Percentiles rank a stretch among this genome's conserved stretches.
Evolutionary conservation across 2,888 invertebrate genomes (phyloP).

Genomic region (Epinotia brunnichana): DNA sequence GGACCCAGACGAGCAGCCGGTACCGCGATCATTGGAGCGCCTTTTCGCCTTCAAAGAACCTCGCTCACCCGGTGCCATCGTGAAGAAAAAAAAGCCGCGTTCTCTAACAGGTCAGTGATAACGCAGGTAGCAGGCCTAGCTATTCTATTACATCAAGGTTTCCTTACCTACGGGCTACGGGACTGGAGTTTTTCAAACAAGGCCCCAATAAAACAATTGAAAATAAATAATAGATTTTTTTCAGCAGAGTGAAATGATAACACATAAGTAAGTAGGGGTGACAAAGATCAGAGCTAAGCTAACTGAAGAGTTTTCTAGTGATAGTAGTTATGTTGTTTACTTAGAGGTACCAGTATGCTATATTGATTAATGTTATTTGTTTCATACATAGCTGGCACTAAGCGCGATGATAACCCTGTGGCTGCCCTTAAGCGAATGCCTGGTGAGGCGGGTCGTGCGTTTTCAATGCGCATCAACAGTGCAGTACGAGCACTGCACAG

Average conservation of each 20-base stretch:
- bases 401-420: constrained; percentile 66
- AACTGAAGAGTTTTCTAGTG: too few species aligned
- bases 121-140: too few species aligned
- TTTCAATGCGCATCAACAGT: constrained; percentile 86
- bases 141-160: too few species aligned
- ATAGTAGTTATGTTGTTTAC: too few species aligned
- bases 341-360: background rate
- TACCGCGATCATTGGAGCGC: constrained; percentile 87
- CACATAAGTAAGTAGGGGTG: too few species aligned
- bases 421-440: constrained; percentile 83
- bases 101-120: constrained; percentile 1
- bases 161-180: too few species aligned
- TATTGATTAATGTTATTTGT: background rate
- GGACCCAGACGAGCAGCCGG: constrained; percentile 87
- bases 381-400: background rate
- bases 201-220: too few species aligned
- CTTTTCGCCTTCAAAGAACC: constrained; percentile 76
- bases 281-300: too few species aligned
- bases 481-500: constrained; percentile 83
- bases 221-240: too few species aligned
- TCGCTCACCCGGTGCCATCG: background rate
- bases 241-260: too few species aligned
- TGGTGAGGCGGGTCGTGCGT: constrained; percentile 86
- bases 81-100: constrained; percentile 47
- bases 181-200: too few species aligned